Conservation (phyloP, 2,888 invertebrate genomes). For the Sphecodes monilicornis region DNA sequence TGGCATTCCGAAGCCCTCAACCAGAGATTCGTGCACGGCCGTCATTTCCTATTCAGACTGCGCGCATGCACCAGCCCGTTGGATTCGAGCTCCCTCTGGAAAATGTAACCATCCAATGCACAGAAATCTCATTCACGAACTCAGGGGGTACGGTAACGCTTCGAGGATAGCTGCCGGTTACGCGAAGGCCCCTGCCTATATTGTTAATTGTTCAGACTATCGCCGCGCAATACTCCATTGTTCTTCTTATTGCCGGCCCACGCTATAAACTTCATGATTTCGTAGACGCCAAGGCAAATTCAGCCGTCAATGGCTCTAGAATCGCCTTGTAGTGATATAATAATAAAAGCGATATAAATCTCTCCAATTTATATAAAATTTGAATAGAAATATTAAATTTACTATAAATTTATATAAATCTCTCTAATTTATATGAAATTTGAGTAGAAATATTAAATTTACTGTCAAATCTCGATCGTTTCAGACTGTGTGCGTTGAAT, state of each 20-base stretch:
- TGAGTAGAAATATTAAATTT: too few species aligned
- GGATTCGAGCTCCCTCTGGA: conserved; percentile 33
- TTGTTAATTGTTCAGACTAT: conserved; percentile 30
- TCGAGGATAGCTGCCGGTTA: not conserved
- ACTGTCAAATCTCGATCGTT: not conserved
- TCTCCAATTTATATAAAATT: too few species aligned
- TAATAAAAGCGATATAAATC: too few species aligned
- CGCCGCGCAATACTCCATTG: conserved; percentile 13
- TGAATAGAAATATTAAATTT: too few species aligned
- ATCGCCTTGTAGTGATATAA: not conserved
- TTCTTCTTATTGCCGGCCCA: conserved; percentile 18
- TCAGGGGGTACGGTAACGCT: not conserved
- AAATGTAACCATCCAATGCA: conserved; percentile 47
- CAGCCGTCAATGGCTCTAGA: not conserved
- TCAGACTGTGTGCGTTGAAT: not conserved
- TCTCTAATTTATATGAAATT: too few species aligned
- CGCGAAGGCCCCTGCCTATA: conserved; percentile 39
- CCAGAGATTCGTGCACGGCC: not conserved
- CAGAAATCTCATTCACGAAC: conserved; percentile 38
- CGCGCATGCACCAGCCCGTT: not conserved
- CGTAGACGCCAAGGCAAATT: not conserved
- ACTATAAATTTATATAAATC: too few species aligned
- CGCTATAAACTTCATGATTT: not conserved
- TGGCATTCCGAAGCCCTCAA: conserved; percentile 56
- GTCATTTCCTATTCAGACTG: not conserved